These are phyloP conservation scores for Acyrthosiphon pisum DNA, from an alignment of 1,140 invertebrate genomes.

Conservation along the genomic window DNA sequence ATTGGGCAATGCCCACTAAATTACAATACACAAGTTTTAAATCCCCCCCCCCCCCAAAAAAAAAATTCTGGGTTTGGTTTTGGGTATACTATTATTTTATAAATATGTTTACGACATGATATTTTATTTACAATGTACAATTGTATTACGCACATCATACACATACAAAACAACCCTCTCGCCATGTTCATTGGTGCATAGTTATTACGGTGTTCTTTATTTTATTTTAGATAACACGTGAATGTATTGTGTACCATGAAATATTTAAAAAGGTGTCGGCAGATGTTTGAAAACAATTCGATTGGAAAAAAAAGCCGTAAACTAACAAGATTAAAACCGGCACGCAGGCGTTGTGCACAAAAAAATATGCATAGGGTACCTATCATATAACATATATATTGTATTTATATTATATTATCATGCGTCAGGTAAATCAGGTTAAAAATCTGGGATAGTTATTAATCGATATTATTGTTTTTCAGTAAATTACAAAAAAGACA, in stretches of 20 bases:
- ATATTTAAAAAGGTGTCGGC: neutral
- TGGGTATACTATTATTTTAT: no score
- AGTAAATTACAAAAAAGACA: neutral
- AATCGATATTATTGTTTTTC: neutral
- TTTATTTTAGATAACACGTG: neutral
- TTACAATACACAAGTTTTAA: no score
- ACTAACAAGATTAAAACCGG: neutral
- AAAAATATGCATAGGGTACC: neutral
- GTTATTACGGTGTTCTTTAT: neutral
- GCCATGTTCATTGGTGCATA: neutral
- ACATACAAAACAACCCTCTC: neutral
- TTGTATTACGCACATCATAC: neutral
- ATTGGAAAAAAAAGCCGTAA: neutral
- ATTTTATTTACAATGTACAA: neutral
- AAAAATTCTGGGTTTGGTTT: no score
- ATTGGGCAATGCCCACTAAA: no score
- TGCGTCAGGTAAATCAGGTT: neutral
- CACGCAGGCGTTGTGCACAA: neutral
- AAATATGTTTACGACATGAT: no score
- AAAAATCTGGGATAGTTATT: neutral
- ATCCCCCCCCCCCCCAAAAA: no score
- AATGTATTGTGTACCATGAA: neutral
- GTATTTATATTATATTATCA: neutral
- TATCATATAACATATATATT: neutral
- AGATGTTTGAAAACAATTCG: neutral